Percentiles rank a stretch among this genome's conserved stretches.
phyloP scores from a whole-genome alignment of 2,888 invertebrate genomes.

The Bombyx huttoni region DNA sequence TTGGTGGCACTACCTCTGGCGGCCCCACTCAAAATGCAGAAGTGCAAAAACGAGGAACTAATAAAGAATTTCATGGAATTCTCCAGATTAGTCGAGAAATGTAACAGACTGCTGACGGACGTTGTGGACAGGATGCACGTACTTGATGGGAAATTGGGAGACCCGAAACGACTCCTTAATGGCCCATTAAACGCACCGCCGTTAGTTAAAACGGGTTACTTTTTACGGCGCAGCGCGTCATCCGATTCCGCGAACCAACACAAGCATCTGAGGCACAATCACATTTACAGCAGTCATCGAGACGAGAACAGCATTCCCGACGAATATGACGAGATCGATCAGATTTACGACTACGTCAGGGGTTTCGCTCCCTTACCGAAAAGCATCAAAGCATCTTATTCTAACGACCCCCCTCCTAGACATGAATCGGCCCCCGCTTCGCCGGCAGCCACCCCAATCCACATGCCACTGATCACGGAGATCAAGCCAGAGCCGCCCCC shows the following conservation, averaged over 20 bases:
- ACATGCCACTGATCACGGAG: conserved; percentile 68
- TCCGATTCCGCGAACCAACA: conserved; percentile 79
- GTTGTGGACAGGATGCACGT: conserved; percentile 87
- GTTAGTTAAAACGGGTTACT: conserved; percentile 76
- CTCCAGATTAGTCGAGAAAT: conserved; percentile 83
- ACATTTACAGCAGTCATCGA: conserved; percentile 70
- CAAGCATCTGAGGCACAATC: conserved; percentile 65
- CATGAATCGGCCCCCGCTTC: conserved; percentile 72
- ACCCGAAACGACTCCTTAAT: conserved; percentile 64
- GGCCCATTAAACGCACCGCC: conserved; percentile 55
- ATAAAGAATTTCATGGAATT: conserved; percentile 83
- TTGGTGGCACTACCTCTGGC: conserved; percentile 88
- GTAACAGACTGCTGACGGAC: conserved; percentile 79
- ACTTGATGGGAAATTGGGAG: conserved; percentile 84
- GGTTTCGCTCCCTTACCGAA: conserved; percentile 93
- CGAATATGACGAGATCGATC: conserved; percentile 96
- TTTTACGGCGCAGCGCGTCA: conserved; percentile 83
- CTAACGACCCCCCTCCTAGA: conserved; percentile 51
- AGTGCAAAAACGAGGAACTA: conserved; percentile 86
- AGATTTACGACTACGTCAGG: conserved; percentile 95
- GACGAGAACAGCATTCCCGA: conserved; percentile 80
- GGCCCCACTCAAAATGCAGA: conserved; percentile 87
- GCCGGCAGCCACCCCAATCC: conserved; percentile 68
- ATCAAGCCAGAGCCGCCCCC: conserved; percentile 91
- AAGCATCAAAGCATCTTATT: conserved; percentile 78